These are phyloP conservation scores for Mesaphorura yosii DNA, from an alignment of 1,140 invertebrate genomes.

Conservation along the genomic window DNA sequence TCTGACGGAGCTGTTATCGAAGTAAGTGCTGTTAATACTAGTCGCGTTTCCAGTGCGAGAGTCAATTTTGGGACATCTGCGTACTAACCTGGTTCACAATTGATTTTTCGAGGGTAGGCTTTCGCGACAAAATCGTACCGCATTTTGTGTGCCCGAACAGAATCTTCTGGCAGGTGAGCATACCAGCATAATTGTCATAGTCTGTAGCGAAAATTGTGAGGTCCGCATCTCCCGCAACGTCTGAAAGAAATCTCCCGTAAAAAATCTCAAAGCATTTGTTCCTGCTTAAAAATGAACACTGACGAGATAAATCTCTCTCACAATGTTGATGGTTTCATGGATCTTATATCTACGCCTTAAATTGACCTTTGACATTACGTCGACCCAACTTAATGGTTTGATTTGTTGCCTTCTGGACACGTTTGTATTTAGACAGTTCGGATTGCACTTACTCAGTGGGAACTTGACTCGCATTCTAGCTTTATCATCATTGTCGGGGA, in stretches of 20 bases:
- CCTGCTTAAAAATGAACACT: no score
- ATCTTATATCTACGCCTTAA: no score
- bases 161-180: conserved; percentile 68
- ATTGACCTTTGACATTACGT: no score
- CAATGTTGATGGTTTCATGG: no score
- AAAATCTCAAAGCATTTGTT: no score
- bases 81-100: conserved; percentile 51
- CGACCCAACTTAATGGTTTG: no score
- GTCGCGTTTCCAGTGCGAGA: no score
- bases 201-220: conserved; percentile 64
- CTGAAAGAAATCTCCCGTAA: no score
- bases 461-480: conserved; percentile 61
- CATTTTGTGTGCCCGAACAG: conserved; percentile 58
- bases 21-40: no score
- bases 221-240: conserved; percentile 57
- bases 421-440: no score
- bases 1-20: conserved; percentile 48
- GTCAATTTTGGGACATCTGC: background rate
- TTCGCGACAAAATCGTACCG: conserved; percentile 62
- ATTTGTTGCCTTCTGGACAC: no score
- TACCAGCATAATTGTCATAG: conserved; percentile 57
- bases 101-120: conserved; percentile 52
- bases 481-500: conserved; percentile 51
- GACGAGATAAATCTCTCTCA: no score
- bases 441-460: conserved; percentile 60